Evolutionary conservation across 1,140 invertebrate species (phyloP).

Genomic region (Drosophila auraria): DNA sequence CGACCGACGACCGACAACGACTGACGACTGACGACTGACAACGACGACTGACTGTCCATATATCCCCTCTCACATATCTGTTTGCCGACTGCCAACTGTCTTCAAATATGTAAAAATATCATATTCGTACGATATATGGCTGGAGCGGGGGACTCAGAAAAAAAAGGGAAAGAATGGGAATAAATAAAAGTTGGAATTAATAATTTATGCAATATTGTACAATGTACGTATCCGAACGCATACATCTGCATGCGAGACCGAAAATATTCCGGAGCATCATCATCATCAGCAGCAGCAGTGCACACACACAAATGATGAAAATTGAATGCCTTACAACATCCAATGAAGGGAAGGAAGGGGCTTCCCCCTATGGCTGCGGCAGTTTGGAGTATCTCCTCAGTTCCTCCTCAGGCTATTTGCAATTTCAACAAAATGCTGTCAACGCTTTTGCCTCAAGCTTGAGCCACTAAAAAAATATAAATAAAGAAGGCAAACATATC

Average conservation of each 20-base stretch:
- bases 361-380: slow-evolving; percentile 4
- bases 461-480: slow-evolving; percentile 27
- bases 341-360: not conserved
- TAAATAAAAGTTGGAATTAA: slow-evolving; percentile 82
- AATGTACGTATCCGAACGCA: slow-evolving; percentile 52
- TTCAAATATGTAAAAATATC: slow-evolving; percentile 80
- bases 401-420: slow-evolving; percentile 36
- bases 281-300: not conserved
- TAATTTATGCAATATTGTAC: slow-evolving; percentile 80
- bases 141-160: not conserved
- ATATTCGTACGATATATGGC: slow-evolving; percentile 13
- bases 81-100: slow-evolving; percentile 80
- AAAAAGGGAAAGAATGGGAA: slow-evolving; percentile 66
- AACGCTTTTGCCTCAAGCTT: slow-evolving; percentile 53
- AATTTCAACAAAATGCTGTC: slow-evolving; percentile 74
- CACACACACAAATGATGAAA: slow-evolving; percentile 54
- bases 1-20: slow-evolving; percentile 52
- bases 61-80: slow-evolving; percentile 25
- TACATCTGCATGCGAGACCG: slow-evolving; percentile 66
- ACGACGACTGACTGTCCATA: slow-evolving; percentile 44
- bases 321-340: slow-evolving; percentile 76
- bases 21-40: slow-evolving; percentile 37
- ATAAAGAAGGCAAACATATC: slow-evolving; percentile 12
- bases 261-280: slow-evolving; percentile 38
- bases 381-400: slow-evolving; percentile 25